Evolutionary conservation across 37 sponge, comb jelly and placozoan genomes (phyloP), one percentile per base, ranked within the genome.

Genomic region (Petrosia ficiformis): DNA sequence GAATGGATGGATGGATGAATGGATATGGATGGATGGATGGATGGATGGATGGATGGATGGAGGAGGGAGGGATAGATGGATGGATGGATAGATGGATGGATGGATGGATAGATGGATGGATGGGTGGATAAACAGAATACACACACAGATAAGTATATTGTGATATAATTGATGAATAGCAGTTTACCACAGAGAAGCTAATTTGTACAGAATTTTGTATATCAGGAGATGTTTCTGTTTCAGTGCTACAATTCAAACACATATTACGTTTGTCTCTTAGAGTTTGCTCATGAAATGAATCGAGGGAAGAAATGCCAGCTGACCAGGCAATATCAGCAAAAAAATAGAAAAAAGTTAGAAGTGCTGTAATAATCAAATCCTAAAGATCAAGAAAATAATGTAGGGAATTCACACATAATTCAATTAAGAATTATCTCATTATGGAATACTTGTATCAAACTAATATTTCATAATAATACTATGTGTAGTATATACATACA

Each of bases 311-410:
- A 4, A 22, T 44, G 14, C 86, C 86, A 1, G 75, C 82, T 30
- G 91, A 81, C 91, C 91, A 90, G 4, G 77, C 86, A 31, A 85
- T 77, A 73, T 80, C 42, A 1, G 86, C 91, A 22, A 90, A 19
- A 35, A 82, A 39, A 64, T 73, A 90, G 61, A 90, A 43, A 5
- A 90, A 40, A 8, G 63, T 59, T 39, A 81, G 81, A 6, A 68
- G 21, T 28, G 80, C 39, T 0, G 82, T 78, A 48, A 37, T 38
- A 32, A 76, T 38, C 30, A 85, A 78, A 42, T 90, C 86, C 91
- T 90, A 85, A 1, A 77, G 78, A 14, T 16, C 30, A 31, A 40
- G 42, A 48, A 60, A 28, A 56, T 56, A 44, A 8, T 31, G 67
- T 11, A 37, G 38, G 76, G 28, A 48, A 26, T 33, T 29, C 16